Evolutionary conservation across 2,888 invertebrate genomes (phyloP).

Genomic region (Kuschelorhynchus macadamiae): DNA sequence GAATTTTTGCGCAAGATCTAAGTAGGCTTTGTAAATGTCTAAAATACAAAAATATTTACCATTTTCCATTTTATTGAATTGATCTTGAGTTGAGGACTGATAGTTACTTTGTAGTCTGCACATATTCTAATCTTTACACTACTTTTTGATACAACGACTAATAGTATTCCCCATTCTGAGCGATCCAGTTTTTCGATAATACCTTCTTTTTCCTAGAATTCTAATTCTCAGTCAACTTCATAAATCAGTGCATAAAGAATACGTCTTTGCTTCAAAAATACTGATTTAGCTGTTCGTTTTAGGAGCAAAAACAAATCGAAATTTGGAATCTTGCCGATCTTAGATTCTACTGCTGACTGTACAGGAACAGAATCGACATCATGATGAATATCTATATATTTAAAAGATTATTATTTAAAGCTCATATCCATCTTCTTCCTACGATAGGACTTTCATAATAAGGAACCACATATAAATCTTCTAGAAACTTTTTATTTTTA

Average conservation of each 20-base stretch:
- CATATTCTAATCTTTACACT: slow-evolving; percentile 12
- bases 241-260: not conserved
- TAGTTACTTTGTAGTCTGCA: slow-evolving; percentile 20
- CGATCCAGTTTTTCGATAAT: not conserved
- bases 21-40: slow-evolving; percentile 51
- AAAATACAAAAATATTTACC: slow-evolving; percentile 48
- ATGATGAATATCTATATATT: no score
- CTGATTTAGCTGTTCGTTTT: no score
- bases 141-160: slow-evolving; percentile 30
- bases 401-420: no score
- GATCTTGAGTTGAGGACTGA: slow-evolving; percentile 58
- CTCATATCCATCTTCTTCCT: no score
- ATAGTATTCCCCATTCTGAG: slow-evolving; percentile 35
- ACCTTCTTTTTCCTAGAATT: not conserved
- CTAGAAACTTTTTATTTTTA: no score
- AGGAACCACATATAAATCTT: no score
- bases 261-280: slow-evolving; percentile 12
- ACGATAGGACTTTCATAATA: no score
- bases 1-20: slow-evolving; percentile 46
- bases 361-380: no score
- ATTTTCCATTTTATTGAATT: slow-evolving; percentile 50
- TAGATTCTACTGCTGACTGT: no score
- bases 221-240: not conserved
- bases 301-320: no score
- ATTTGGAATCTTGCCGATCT: no score